Evolutionary conservation across 2,888 invertebrate species (phyloP), one percentile per base, ranked within the genome.

Genomic region (Plebejus melissa): DNA sequence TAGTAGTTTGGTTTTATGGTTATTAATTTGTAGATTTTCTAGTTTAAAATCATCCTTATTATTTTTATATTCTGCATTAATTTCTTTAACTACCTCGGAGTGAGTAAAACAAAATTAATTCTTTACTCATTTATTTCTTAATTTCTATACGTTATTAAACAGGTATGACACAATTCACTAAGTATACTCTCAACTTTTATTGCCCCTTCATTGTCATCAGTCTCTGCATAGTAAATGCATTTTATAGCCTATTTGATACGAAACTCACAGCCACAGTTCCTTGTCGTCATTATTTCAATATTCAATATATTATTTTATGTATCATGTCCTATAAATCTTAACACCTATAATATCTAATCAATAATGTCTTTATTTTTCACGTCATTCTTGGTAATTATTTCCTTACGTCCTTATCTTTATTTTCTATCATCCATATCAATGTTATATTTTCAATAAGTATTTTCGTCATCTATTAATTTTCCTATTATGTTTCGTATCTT

Each of bases 161-260:
- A 36, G 54, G 50, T 72, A 71, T 46, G 41, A 71, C 38, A 46
- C 41, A 22, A 46, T 50, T 50, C 22, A 71, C 46, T 46, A 46
- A 71, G 46, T 28, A 28, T 32, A 65, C 65, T 36, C 16, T 36
- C 65, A 65, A 3, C 9, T 32, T n/a, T 72, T 32, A 16, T 32
- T 22, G 13, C 50, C 72, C 16, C 32, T 72, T 36, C 72, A 54
- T 16, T 54, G 6, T 32, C 13, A 65, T 72, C 72, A 72, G 72
- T 72, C 72, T 72, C 72, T 72, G 72, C 72, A 72, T 54, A 6
- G 22, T 72, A 72, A 72, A 72, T 72, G 72, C 72, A 28, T 2
- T 32, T 54, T 71, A 71, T 71, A 72, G 11, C 32, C 11, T 41
- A 72, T 72, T 28, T 16, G 72, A 50, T 22, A 72, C 50, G 4